A percentile compares a stretch with the other conserved stretches of the same genome.
These are phyloP conservation scores for Rhagophthalmus giganteus DNA, from an alignment of 2,888 invertebrate genomes.

Conservation along the genomic window DNA sequence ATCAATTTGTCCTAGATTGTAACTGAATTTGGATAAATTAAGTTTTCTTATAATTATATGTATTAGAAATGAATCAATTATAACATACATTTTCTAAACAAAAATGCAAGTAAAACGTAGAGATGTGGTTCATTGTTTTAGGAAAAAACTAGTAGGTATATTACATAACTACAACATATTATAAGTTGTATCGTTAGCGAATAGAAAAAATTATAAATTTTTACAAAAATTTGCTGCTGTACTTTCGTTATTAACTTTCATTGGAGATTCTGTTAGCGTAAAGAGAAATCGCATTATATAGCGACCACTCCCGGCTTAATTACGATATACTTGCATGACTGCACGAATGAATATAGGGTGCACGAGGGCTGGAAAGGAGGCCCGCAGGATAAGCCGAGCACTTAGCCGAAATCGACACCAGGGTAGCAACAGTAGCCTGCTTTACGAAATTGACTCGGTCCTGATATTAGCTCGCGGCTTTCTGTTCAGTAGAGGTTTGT, in stretches of 20 bases:
- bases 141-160: no score
- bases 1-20: no score
- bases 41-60: no score
- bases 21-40: no score
- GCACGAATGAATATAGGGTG: slow-evolving; percentile 36
- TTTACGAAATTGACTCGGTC: slow-evolving; percentile 68
- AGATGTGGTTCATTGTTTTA: no score
- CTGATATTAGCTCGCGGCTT: slow-evolving; percentile 65
- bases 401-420: slow-evolving; percentile 48
- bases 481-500: slow-evolving; percentile 59
- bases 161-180: background rate
- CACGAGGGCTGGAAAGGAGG: slow-evolving; percentile 45
- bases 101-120: no score
- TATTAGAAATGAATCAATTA: no score
- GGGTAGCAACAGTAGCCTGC: slow-evolving; percentile 53
- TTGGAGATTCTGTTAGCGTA: background rate
- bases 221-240: no score
- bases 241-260: background rate
- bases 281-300: slow-evolving; percentile 1
- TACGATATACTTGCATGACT: slow-evolving; percentile 11
- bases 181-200: background rate
- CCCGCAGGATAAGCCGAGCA: slow-evolving; percentile 48
- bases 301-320: slow-evolving; percentile 5
- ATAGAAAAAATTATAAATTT: no score
- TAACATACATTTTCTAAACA: no score